Evolutionary conservation across 2,113 vertebrate species (phyloP).

Genomic region (human): DNA sequence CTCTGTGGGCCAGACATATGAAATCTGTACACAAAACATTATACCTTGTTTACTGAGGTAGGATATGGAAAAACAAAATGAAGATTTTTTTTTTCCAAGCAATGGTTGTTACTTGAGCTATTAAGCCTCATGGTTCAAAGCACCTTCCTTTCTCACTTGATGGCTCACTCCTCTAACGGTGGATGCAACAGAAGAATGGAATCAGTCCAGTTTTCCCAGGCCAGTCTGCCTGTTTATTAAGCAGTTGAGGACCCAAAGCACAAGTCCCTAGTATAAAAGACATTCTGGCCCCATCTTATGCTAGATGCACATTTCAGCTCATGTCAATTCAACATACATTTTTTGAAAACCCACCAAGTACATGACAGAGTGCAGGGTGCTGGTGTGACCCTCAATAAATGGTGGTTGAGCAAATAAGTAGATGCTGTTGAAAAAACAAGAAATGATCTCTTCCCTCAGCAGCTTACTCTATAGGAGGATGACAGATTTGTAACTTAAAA

Average conservation of each 20-base stretch:
- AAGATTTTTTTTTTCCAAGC: background rate
- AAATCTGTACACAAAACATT: background rate
- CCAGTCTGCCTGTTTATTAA: background rate
- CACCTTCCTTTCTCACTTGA: background rate
- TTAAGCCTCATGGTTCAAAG: background rate
- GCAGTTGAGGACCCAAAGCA: background rate
- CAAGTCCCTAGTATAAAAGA: background rate
- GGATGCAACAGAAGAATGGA: background rate
- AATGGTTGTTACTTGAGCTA: background rate
- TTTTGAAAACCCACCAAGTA: background rate
- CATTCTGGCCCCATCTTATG: background rate
- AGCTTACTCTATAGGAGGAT: background rate
- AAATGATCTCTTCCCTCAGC: background rate
- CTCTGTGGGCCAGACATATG: background rate
- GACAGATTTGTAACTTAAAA: conserved; percentile 18
- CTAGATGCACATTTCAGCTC: background rate
- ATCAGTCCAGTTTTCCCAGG: background rate
- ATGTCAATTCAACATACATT: background rate
- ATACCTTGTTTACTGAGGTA: background rate
- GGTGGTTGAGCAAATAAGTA: background rate
- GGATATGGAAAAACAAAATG: background rate
- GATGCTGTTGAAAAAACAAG: background rate
- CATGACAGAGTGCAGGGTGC: background rate
- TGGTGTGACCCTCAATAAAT: background rate
- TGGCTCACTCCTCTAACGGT: background rate